Base-by-base conservation (phyloP, 2,888 invertebrate species). In the Amblyteles armatorius region DNA sequence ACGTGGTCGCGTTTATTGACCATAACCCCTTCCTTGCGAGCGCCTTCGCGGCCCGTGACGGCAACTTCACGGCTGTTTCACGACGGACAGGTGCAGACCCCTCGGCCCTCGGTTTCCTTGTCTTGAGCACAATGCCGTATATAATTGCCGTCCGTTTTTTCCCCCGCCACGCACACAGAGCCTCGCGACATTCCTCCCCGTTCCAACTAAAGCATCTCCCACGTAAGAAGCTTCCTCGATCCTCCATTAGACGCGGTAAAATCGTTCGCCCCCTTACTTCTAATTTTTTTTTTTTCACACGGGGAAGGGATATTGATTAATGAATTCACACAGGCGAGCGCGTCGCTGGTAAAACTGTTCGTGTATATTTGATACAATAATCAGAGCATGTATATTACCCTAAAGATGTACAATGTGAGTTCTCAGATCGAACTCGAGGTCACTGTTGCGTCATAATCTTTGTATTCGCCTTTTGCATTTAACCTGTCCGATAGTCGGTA, bases 1-100 rank as follows among this genome's bases (percentile, higher is more conserved):
- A 93, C 92, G 93, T 92, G 91, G 92, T 92, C 91, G 93, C 93
- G 93, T 92, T 93, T 93, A 93, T 93, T 93, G 93, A 93, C 93
- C 93, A 93, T 93, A 93, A 93, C 93, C 93, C 93, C 93, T 93
- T 93, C 93, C 91, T 90, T 85, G 60, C 44, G 82, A 82, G 79
- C 85, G 85, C 85, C 82, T 85, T 85, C 79, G 79, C 72, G 82
- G 87, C 79, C 86, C 86, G 86, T 88, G 88, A 87, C 90, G 89
- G 90, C 90, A 90, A 91, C 90, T 90, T 91, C 91, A 89, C 90
- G 91, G 90, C 89, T 90, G 90, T 63, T 57, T 79, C 29, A 82
- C 85, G 85, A 82, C 68, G 72, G 85, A 85, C 85, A 85, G 85
- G 85, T 85, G 85, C 79, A 76, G 85, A 82, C 69, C 63, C 76